Percentiles rank a stretch among this genome's conserved stretches.
Conservation (phyloP, 2,797 vertebrate genomes). For the Philypnodon macrostomus region DNA sequence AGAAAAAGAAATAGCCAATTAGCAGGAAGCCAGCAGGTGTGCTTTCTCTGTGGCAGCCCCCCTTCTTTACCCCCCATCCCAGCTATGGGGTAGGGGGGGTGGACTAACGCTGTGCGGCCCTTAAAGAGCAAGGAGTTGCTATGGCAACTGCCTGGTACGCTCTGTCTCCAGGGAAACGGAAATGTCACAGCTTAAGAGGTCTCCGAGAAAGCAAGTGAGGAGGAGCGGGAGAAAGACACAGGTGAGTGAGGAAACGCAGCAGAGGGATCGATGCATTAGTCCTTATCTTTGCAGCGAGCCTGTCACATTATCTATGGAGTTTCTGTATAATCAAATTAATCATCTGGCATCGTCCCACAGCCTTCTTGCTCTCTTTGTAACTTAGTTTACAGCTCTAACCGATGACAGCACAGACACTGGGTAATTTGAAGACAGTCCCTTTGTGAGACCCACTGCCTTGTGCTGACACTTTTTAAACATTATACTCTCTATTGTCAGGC, state of each 20-base stretch:
- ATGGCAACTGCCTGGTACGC: conserved; percentile 84
- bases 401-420: conserved; percentile 48
- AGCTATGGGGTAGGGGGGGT: conserved; percentile 50
- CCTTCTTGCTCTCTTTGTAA: conserved; percentile 51
- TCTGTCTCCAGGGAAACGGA: conserved; percentile 88
- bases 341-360: conserved; percentile 46
- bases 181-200: conserved; percentile 81
- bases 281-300: conserved; percentile 49
- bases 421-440: conserved; percentile 55
- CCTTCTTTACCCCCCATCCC: conserved; percentile 42
- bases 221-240: conserved; percentile 53
- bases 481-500: conserved; percentile 30
- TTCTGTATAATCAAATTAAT: conserved; percentile 66
- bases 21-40: conserved; percentile 81
- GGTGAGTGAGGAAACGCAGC: conserved; percentile 49
- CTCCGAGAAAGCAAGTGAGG: conserved; percentile 66
- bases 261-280: conserved; percentile 51
- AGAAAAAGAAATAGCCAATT: conserved; percentile 80
- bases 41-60: conserved; percentile 64
- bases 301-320: conserved; percentile 61
- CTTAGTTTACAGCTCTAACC: conserved; percentile 57
- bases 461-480: conserved; percentile 30
- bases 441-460: conserved; percentile 38
- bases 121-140: conserved; percentile 85
- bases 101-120: conserved; percentile 67